These are phyloP conservation scores for Danio kyathit DNA, from an alignment of 2,797 vertebrate genomes.

Conservation along the genomic window DNA sequence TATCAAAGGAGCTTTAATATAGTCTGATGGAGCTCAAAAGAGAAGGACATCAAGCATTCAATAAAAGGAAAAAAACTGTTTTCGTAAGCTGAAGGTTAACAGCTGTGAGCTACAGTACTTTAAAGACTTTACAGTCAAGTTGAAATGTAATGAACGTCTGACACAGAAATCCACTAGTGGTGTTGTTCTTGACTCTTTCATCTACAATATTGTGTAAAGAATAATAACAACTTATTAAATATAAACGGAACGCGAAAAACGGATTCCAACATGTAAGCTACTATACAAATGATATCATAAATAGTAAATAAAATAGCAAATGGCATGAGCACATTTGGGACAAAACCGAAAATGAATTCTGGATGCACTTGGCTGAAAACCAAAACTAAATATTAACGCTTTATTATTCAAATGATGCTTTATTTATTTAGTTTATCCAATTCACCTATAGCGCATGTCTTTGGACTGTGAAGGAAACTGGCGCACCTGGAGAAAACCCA, in stretches of 20 bases:
- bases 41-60: slow-evolving; percentile 43
- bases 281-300: neutral
- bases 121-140: neutral
- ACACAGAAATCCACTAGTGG: neutral
- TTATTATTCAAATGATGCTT: too few relatives aligned
- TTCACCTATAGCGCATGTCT: too few relatives aligned
- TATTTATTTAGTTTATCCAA: too few relatives aligned
- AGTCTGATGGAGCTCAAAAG: slow-evolving; percentile 47
- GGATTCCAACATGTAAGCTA: neutral
- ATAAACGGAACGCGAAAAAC: neutral
- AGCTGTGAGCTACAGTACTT: slow-evolving; percentile 55
- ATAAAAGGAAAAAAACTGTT: slow-evolving; percentile 18
- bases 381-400: too few relatives aligned
- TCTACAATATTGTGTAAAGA: neutral
- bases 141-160: neutral
- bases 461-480: too few relatives aligned
- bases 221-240: neutral
- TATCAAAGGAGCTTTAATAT: slow-evolving; percentile 65
- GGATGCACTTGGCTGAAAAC: too few relatives aligned
- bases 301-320: neutral
- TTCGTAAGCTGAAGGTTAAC: slow-evolving; percentile 38
- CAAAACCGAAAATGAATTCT: too few relatives aligned
- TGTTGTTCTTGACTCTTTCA: neutral
- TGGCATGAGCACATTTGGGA: neutral
- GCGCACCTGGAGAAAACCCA: too few relatives aligned